Conservation (phyloP, 2,113 vertebrate species). For the Indicator maculatus region DNA sequence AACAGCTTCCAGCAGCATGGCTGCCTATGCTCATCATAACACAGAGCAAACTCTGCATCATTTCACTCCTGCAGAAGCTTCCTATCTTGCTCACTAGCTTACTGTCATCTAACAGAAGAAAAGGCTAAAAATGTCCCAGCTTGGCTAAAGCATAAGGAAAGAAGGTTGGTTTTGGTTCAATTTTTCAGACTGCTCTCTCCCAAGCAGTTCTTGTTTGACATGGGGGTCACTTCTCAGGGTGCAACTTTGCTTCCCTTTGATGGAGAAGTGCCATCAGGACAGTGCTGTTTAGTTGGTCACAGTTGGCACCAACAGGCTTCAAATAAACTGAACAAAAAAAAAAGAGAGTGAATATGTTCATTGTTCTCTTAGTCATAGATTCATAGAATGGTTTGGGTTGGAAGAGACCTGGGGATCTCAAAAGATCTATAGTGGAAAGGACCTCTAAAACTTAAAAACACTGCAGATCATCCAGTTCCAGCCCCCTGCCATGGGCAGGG, state of each 20-base stretch:
- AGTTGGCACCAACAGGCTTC: neutral
- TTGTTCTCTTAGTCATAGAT: neutral
- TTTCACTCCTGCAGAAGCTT: neutral
- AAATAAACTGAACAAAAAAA: neutral
- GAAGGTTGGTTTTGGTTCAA: neutral
- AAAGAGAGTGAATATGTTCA: neutral
- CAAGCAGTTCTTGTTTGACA: neutral
- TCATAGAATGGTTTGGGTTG: too few relatives aligned
- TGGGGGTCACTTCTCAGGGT: neutral
- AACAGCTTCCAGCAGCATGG: neutral
- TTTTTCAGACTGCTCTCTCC: neutral
- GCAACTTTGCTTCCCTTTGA: neutral
- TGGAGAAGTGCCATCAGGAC: neutral
- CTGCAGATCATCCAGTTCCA: too few relatives aligned
- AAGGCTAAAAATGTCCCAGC: neutral
- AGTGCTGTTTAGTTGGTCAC: neutral
- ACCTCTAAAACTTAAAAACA: too few relatives aligned
- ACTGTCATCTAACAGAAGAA: neutral
- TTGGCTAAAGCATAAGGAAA: too few relatives aligned
- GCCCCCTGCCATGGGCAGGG: too few relatives aligned
- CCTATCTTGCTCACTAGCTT: neutral
- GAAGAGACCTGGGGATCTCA: too few relatives aligned
- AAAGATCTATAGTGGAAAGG: too few relatives aligned
- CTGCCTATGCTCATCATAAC: neutral
- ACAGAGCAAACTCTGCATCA: neutral